A percentile compares a stretch with the other conserved stretches of the same genome.
Evolutionary conservation across 2,888 invertebrate species (phyloP).

Genomic region (Epirrhoe alternata): DNA sequence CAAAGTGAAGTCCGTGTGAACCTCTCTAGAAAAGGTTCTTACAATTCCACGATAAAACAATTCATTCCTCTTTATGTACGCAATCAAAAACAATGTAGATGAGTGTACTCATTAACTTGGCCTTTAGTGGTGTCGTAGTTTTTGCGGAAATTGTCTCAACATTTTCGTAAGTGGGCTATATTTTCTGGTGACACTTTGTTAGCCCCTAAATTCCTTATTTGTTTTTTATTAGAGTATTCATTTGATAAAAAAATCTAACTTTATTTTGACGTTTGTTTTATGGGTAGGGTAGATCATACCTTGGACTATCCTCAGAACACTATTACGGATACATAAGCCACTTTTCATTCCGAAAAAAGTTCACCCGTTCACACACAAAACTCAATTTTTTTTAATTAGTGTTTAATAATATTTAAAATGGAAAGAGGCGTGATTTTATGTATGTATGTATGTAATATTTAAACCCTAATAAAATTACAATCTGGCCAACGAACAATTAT

Average conservation of each 20-base stretch:
- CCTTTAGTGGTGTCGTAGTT: slow-evolving; percentile 20
- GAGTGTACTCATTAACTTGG: slow-evolving; percentile 30
- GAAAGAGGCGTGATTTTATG: no score
- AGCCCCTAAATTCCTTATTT: background rate
- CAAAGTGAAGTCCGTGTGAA: slow-evolving; percentile 8
- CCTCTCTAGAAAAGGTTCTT: slow-evolving; percentile 9
- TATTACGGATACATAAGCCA: no score
- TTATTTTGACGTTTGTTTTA: no score
- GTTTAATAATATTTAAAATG: no score
- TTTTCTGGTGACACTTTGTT: slow-evolving; percentile 6
- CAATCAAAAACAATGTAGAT: slow-evolving; percentile 37
- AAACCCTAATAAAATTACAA: no score
- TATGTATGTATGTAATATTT: no score
- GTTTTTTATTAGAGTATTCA: background rate
- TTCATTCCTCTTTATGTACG: slow-evolving; percentile 24
- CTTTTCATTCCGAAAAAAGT: no score
- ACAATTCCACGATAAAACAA: slow-evolving; percentile 22
- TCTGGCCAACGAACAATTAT: no score
- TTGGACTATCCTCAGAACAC: no score
- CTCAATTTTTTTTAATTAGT: no score
- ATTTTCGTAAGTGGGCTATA: slow-evolving; percentile 20
- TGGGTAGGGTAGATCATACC: no score
- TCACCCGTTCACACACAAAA: no score
- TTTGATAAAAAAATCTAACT: background rate
- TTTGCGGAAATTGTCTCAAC: slow-evolving; percentile 23